phyloP scores from a whole-genome alignment of 2,113 vertebrate genomes.

The Brachyistius frenatus region DNA sequence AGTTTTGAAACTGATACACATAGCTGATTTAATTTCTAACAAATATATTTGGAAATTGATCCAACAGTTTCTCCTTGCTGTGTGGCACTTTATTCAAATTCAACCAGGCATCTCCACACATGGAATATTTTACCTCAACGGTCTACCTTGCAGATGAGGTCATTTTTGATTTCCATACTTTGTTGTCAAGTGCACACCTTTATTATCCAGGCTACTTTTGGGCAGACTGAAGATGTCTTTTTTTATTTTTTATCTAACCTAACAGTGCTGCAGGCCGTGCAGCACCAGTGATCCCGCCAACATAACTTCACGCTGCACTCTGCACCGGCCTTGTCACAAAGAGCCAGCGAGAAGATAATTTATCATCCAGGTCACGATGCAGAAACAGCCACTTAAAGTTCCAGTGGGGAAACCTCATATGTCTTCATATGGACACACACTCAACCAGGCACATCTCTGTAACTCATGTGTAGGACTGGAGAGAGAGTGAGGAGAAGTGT shows the following conservation, averaged over 20 bases:
- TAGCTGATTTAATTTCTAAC: not conserved
- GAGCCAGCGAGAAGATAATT: slow-evolving; percentile 53
- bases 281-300: slow-evolving; percentile 46
- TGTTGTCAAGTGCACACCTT: not conserved
- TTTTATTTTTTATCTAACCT: slow-evolving; percentile 28
- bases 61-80: not conserved
- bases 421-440: slow-evolving; percentile 48
- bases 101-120: not conserved
- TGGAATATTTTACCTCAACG: not conserved
- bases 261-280: slow-evolving; percentile 16
- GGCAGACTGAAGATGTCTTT: slow-evolving; percentile 21
- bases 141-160: slow-evolving; percentile 37
- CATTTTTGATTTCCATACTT: slow-evolving; percentile 29
- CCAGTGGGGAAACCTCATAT: slow-evolving; percentile 22
- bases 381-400: slow-evolving; percentile 57
- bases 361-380: slow-evolving; percentile 56
- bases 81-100: not conserved
- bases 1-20: slow-evolving; percentile 7
- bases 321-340: slow-evolving; percentile 55
- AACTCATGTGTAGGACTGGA: not conserved
- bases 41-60: not conserved
- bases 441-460: not conserved
- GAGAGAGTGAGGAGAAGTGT: not conserved
- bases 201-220: slow-evolving; percentile 33
- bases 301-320: slow-evolving; percentile 28